A percentile compares a stretch with the other conserved stretches of the same genome.
These are phyloP conservation scores for Galbula dea DNA, from an alignment of 2,113 vertebrate species.

Conservation along the genomic window DNA sequence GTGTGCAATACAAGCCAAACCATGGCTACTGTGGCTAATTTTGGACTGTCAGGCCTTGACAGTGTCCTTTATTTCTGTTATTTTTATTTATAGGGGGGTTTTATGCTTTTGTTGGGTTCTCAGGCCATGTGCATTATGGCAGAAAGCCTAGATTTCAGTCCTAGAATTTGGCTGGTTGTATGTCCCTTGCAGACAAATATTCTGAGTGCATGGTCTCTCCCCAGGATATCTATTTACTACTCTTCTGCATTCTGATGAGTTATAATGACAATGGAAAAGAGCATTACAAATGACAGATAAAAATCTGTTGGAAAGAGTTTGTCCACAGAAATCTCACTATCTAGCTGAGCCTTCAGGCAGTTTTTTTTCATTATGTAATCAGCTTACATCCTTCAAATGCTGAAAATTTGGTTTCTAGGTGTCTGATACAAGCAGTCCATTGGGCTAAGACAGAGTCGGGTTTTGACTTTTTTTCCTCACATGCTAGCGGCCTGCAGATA, in stretches of 20 bases:
- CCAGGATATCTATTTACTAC: constrained; percentile 2
- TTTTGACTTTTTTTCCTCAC: neutral
- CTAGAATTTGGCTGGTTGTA: neutral
- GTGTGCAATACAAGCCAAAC: neutral
- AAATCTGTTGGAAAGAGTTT: neutral
- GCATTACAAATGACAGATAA: neutral
- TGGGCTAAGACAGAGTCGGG: neutral
- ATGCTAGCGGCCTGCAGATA: neutral
- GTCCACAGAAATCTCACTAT: neutral
- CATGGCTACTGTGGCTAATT: neutral
- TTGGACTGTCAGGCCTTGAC: constrained; percentile 10
- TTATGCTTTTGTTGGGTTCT: neutral
- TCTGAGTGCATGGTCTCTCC: neutral
- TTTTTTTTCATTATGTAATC: neutral
- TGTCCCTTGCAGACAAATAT: neutral
- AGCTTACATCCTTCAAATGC: neutral
- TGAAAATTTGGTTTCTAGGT: neutral
- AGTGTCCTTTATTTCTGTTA: neutral
- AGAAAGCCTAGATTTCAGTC: constrained; percentile 35
- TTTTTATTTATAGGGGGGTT: neutral
- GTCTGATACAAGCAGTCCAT: neutral
- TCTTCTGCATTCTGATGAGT: neutral
- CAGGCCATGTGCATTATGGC: neutral
- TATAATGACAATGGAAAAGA: neutral
- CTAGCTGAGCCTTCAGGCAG: neutral